Evolutionary conservation across 2,797 vertebrate genomes (phyloP), one percentile per base, ranked within the genome.

Genomic region (Oreochromis mossambicus): DNA sequence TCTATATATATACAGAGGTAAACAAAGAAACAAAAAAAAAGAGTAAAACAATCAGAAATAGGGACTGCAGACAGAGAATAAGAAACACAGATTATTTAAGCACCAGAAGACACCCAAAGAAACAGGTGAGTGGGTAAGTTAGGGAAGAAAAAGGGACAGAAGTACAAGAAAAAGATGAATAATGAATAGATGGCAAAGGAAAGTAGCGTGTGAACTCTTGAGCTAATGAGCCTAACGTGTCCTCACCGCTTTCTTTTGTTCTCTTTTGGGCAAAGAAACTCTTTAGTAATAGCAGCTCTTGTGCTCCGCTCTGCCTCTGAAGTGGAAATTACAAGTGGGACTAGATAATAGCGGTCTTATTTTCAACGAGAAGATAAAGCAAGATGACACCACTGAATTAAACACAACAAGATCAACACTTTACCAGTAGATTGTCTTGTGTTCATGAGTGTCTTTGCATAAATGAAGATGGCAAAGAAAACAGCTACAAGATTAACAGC

Each of bases 311-410:
- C 29, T 52, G 61, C 70, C 54, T 85, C 63, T 86, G 87, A 86
- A 83, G 78, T 88, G 87, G 73, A 89, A 91, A 90, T 87, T 19
- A 79, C 15, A 8, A 4, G 19, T 48, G 52, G 38, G 73, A 55
- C 43, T 15, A 51, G 54, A 88, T 81, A 61, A 80, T 34, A 84
- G 51, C 51, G 10, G 8, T 19, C 10, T 84, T 32, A 48, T 77
- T 41, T 78, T 70, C 36, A 54, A 79, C 13, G 11, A 36, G 21
- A 83, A 61, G 41, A 78, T 48, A 8, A 78, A 46, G 63, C 41
- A 11, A 51, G 58, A 87, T 82, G 51, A 80, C 32, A 75, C 41
- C 46, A 14, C 24, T 3, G 5, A 19, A 32, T 56, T 77, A 32
- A 63, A 88, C 83, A 83, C 50, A 76, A 38, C 11, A 41, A 26